Evolutionary conservation across 2,113 vertebrate genomes (phyloP), one percentile per base, ranked within the genome.

Genomic region (Capreolus pygargus): DNA sequence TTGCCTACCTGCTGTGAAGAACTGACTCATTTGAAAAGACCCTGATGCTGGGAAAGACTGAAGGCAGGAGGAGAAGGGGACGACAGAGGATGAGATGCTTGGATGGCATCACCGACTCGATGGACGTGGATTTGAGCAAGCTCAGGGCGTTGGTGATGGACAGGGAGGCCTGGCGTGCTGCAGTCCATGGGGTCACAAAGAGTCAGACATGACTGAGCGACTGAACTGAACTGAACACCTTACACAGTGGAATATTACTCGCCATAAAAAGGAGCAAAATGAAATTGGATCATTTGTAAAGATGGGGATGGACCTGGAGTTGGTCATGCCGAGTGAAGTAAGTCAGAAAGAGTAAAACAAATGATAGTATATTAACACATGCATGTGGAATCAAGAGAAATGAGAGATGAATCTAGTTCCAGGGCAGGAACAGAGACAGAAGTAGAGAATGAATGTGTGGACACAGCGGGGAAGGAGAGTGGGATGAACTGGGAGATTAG

Each of bases 51-150:
- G 2, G 67, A 74, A 74, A 74, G 67, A 74, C 19, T 6, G 21
- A 74, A 13, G 67, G 67, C 36, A 39, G 21, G 67, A 54, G 16
- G 52, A 74, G n/a, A 74, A 39, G 2, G 67, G 67, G 67, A 70
- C 6, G 4, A 39, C 0, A 21, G 17, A 70, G 19, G 67, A 74
- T 74, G n/a, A 74, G n/a, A 74, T 39, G 19, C n/a, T 23, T 74
- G 67, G 67, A 74, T 74, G 67, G 67, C n/a, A 74, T 74, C n/a
- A 39, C 19, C 0, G 1, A 74, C 19, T 12, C 0, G 1, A 39
- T 39, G 19, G n/a, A 70, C n/a, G 6, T 13, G 67, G 36, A 5
- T 74, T 21, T 39, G n/a, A 23, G 67, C 23, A 6, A 74, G 1
- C 67, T 74, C n/a, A 3, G 19, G 10, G 19, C 23, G 67, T 39